These are phyloP conservation scores for Loriculus beryllinus DNA, from an alignment of 2,797 vertebrate species.

Conservation along the genomic window DNA sequence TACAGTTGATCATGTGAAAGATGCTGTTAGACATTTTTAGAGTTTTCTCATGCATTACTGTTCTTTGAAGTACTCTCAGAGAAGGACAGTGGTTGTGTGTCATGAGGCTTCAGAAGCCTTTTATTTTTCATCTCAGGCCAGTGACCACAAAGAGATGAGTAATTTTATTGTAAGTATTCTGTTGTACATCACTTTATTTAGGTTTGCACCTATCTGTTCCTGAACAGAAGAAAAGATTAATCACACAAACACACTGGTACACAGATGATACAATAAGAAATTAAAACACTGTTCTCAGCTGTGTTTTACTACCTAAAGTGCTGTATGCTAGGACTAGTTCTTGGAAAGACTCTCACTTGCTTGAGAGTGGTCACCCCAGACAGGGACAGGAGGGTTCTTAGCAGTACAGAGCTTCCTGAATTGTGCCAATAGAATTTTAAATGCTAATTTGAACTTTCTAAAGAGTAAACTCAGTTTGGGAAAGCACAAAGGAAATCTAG, in stretches of 20 bases:
- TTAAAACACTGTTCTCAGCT: background rate
- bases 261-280: background rate
- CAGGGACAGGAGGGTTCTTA: background rate
- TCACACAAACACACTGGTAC: background rate
- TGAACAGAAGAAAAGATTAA: background rate
- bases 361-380: background rate
- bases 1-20: background rate
- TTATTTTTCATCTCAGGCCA: background rate
- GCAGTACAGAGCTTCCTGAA: background rate
- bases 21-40: background rate
- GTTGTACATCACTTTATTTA: background rate
- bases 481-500: background rate
- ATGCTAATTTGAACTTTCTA: background rate
- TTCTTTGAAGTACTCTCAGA: background rate
- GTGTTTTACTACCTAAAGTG: background rate
- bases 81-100: background rate
- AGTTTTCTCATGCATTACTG: background rate
- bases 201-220: background rate
- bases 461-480: background rate
- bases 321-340: background rate
- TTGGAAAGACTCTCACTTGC: background rate
- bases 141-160: background rate
- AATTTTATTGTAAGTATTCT: background rate
- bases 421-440: background rate
- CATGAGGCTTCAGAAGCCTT: background rate